Evolutionary conservation across 2,113 vertebrate genomes (phyloP).

Genomic region (Microcebus lehilahytsara): DNA sequence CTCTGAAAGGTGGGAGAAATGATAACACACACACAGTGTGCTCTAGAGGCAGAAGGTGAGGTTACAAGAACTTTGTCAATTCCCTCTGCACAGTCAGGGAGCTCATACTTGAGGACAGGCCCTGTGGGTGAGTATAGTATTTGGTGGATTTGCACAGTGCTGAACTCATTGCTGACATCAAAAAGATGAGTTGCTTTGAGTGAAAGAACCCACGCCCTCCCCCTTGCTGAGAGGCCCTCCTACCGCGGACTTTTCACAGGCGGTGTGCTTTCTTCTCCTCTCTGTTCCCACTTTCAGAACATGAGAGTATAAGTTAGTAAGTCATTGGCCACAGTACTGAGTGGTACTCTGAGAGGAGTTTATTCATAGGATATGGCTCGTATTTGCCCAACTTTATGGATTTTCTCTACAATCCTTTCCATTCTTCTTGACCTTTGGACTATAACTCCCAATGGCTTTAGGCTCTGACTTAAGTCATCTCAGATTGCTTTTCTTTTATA

Average conservation of each 20-base stretch:
- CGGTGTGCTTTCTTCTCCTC: not conserved
- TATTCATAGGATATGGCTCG: not conserved
- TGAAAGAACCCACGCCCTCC: not conserved
- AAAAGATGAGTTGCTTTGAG: not conserved
- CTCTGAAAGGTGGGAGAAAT: not conserved
- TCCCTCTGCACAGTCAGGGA: not conserved
- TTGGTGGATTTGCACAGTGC: not conserved
- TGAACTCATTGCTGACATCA: not conserved
- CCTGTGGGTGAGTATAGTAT: not conserved
- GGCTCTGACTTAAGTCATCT: not conserved
- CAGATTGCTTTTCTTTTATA: not conserved
- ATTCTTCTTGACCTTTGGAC: not conserved
- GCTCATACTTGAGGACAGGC: not conserved
- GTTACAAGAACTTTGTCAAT: not conserved
- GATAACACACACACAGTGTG: not conserved
- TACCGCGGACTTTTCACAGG: not conserved
- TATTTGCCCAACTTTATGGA: not conserved
- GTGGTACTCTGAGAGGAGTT: not conserved
- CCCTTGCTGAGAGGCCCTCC: not conserved
- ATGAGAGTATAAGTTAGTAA: not conserved
- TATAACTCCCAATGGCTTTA: not conserved
- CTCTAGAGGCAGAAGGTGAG: not conserved
- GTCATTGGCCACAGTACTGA: not conserved
- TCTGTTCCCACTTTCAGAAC: not conserved
- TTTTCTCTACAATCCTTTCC: not conserved